Evolutionary conservation across 2,113 vertebrate genomes (phyloP).

Genomic region (Manacus vitellinus): DNA sequence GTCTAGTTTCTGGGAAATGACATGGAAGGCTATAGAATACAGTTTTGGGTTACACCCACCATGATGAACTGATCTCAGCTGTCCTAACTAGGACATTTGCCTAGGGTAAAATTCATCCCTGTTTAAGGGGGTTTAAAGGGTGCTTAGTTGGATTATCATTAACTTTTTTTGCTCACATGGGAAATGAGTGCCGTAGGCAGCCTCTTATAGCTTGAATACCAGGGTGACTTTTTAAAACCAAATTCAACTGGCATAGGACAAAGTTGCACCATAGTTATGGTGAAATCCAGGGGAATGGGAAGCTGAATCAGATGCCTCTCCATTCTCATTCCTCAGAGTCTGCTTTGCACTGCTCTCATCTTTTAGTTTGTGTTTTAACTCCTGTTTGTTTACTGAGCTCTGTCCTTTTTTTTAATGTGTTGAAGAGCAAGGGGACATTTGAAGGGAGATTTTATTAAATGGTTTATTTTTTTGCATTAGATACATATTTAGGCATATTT

Average conservation of each 20-base stretch:
- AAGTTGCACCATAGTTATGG: neutral
- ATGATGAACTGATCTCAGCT: too few relatives aligned
- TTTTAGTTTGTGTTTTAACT: neutral
- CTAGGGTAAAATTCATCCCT: slow-evolving; percentile 3
- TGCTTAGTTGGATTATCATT: slow-evolving; percentile 20
- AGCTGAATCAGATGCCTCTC: neutral
- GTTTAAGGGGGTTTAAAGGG: slow-evolving; percentile 23
- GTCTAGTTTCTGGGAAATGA: too few relatives aligned
- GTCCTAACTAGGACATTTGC: too few relatives aligned
- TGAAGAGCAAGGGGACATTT: slow-evolving; percentile 36
- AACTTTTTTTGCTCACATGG: neutral
- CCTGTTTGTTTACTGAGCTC: slow-evolving; percentile 24
- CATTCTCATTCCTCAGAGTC: neutral
- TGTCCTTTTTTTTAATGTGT: neutral
- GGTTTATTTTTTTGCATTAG: slow-evolving; percentile 61
- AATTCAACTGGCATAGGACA: neutral
- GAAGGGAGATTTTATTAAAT: slow-evolving; percentile 57
- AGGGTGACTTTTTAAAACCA: neutral
- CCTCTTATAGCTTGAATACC: neutral
- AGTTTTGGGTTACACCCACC: too few relatives aligned
- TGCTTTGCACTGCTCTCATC: slow-evolving; percentile 19
- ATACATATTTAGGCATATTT: slow-evolving; percentile 64
- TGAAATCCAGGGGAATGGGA: neutral
- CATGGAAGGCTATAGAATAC: too few relatives aligned
- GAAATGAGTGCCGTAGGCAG: neutral